These are phyloP conservation scores for Callipepla squamata DNA, from an alignment of 2,113 vertebrate species.

Conservation along the genomic window DNA sequence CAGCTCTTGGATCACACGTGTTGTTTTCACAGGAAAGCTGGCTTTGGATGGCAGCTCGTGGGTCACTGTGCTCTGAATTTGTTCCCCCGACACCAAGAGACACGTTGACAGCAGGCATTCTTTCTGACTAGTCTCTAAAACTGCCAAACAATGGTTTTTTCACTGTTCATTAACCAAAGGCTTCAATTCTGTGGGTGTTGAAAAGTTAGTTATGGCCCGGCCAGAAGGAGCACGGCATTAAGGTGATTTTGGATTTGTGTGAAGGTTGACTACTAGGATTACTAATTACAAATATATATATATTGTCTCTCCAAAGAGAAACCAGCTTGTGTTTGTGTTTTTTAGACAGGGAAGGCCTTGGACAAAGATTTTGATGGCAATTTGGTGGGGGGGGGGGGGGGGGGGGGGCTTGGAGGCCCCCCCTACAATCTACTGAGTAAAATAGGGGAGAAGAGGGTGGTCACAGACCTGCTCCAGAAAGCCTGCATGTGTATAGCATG, in stretches of 20 bases:
- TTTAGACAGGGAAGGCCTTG: not conserved
- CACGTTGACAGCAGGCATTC: not conserved
- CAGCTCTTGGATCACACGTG: not conserved
- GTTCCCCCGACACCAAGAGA: not conserved
- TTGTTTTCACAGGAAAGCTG: not conserved
- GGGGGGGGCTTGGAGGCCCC: not conserved
- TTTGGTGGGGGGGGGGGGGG: not conserved
- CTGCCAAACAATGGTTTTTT: slow-evolving; percentile 61
- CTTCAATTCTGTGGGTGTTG: not conserved
- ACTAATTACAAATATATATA: too few relatives aligned
- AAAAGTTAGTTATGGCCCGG: not conserved
- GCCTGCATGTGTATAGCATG: not conserved
- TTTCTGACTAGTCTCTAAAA: slow-evolving; percentile 21
- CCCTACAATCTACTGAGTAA: not conserved
- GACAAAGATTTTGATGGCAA: not conserved
- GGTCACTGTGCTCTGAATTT: slow-evolving; percentile 21
- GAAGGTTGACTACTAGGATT: not conserved
- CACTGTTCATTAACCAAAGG: slow-evolving; percentile 60
- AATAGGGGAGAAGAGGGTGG: not conserved
- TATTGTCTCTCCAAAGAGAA: not conserved
- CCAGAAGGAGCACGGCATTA: not conserved
- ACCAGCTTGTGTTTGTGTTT: not conserved
- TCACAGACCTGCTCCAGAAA: not conserved
- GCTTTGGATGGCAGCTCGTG: slow-evolving; percentile 1
- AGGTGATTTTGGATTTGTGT: not conserved